A percentile compares a stretch with the other conserved stretches of the same genome.
Conservation (phyloP, 1,140 invertebrate genomes). For the Scaptomyza hsui region DNA sequence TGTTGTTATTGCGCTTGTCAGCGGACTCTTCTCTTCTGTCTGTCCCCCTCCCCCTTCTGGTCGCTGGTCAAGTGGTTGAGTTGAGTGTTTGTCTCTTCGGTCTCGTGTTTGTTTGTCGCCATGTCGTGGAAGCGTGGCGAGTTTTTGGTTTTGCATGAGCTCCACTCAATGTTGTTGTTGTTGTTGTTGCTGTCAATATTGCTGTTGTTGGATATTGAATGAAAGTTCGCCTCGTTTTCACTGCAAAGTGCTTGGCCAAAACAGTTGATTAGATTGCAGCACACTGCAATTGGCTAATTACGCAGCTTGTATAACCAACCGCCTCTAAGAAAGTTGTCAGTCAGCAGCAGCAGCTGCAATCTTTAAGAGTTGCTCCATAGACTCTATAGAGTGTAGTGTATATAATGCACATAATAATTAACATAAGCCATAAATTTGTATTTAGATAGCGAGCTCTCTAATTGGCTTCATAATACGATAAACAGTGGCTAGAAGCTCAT, state of each 20-base stretch:
- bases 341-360: constrained; percentile 1
- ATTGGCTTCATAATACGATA: background rate
- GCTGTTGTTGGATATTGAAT: constrained; percentile 64
- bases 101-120: constrained; percentile 42
- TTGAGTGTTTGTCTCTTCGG: constrained; percentile 33
- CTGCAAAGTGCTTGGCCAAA: constrained; percentile 58
- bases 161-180: constrained; percentile 31
- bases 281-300: constrained; percentile 66
- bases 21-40: constrained; percentile 2
- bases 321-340: constrained; percentile 28
- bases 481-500: too few relatives aligned
- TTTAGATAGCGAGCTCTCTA: background rate
- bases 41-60: too few relatives aligned
- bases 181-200: constrained; percentile 28
- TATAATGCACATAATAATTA: constrained; percentile 17
- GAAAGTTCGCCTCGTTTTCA: constrained; percentile 76
- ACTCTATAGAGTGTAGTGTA: background rate
- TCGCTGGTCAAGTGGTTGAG: constrained; percentile 43
- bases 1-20: constrained; percentile 50
- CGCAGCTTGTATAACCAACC: constrained; percentile 33
- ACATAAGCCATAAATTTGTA: background rate
- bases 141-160: constrained; percentile 59
- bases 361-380: background rate
- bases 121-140: constrained; percentile 49
- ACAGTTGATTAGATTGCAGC: constrained; percentile 68